Evolutionary conservation across 2,888 invertebrate species (phyloP), one percentile per base, ranked within the genome.

Genomic region (Nemurella pictetii): DNA sequence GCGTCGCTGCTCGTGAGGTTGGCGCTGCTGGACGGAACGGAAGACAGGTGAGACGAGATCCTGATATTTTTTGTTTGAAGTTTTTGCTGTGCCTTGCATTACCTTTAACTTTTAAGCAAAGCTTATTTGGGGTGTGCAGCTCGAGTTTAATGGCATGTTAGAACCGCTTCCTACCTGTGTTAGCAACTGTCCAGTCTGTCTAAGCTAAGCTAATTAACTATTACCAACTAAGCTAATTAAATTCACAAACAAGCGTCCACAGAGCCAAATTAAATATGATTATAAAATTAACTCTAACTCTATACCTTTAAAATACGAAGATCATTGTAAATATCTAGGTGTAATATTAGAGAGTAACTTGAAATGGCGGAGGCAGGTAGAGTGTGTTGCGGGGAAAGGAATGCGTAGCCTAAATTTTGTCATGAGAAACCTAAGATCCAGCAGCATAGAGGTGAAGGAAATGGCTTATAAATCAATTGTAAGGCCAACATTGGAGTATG

Each of bases 31-130:
- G 27, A 75, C 75, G 15, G 15, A 20, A 9, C 27, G 28, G 78
- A 78, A 0, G 78, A 78, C 12, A 30, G 27, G 78, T 78, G 78
- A 78, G 78, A n/a, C n/a, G n/a, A n/a, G n/a, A n/a, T n/a, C n/a
- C n/a, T n/a, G n/a, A n/a, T n/a, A n/a, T n/a, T n/a, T n/a, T n/a
- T n/a, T n/a, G n/a, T n/a, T n/a, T n/a, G n/a, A n/a, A n/a, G n/a
- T n/a, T n/a, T 15, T 36, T 36, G 15, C 15, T 36, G 15, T 36
- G 36, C 36, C 15, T 36, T 36, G 15, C 15, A 36, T 7, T 36
- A 15, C 7, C 36, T 36, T n/a, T n/a, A n/a, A n/a, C n/a, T n/a
- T n/a, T n/a, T n/a, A n/a, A n/a, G n/a, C n/a, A n/a, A n/a, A n/a
- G n/a, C n/a, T n/a, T n/a, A n/a, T n/a, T n/a, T n/a, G n/a, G n/a